phyloP scores from a whole-genome alignment of 2,888 invertebrate genomes.

The Acleris literana region DNA sequence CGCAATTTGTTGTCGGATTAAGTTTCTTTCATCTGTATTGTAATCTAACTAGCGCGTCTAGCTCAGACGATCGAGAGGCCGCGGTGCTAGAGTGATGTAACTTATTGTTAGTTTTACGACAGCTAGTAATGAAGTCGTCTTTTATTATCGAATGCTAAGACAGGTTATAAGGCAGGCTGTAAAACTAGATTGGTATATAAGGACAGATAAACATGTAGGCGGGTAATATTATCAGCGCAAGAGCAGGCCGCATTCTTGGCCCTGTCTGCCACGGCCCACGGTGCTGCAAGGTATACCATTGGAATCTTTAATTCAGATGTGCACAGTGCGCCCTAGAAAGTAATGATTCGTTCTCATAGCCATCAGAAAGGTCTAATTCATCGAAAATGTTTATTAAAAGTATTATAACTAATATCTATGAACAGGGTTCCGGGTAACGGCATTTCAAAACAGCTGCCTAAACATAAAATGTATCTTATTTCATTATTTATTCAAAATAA shows the following conservation, averaged over 20 bases:
- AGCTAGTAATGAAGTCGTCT: constrained; percentile 23
- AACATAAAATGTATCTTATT: constrained; percentile 3
- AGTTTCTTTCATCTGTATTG: neutral
- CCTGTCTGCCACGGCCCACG: constrained; percentile 10
- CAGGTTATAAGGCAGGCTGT: constrained; percentile 14
- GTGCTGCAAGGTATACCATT: neutral
- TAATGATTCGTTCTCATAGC: neutral
- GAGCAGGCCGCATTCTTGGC: constrained; percentile 26
- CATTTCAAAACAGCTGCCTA: neutral
- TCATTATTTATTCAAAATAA: constrained; percentile 6
- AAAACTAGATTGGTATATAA: constrained; percentile 29
- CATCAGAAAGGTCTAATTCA: neutral
- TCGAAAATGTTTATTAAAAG: neutral
- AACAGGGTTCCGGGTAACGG: neutral
- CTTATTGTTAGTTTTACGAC: constrained; percentile 22
- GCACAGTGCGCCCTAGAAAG: neutral
- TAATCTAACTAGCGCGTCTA: constrained; percentile 1
- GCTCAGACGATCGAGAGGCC: neutral
- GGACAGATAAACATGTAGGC: constrained; percentile 21
- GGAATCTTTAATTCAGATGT: constrained; percentile 1
- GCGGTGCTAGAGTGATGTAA: neutral
- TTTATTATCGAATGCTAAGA: constrained; percentile 23
- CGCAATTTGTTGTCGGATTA: neutral
- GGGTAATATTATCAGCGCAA: constrained; percentile 27
- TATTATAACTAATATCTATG: neutral